Percentiles rank a stretch among this genome's conserved stretches.
phyloP scores from a whole-genome alignment of 2,888 invertebrate genomes.

The Himalopsyche kuldschensis region DNA sequence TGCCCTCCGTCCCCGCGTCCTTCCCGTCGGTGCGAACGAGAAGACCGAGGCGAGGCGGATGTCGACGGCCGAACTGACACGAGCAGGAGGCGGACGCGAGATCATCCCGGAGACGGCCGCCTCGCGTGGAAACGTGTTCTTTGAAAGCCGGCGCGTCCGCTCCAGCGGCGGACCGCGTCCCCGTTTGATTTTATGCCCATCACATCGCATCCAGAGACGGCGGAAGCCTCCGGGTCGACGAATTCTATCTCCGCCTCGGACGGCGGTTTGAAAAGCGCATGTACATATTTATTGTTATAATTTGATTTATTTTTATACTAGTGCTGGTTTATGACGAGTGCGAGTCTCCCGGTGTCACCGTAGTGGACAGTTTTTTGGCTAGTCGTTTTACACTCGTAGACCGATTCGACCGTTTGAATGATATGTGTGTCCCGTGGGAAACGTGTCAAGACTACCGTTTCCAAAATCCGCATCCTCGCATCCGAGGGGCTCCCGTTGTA shows the following conservation, averaged over 20 bases:
- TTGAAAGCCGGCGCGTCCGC: background rate
- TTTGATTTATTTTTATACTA: conserved; percentile 1
- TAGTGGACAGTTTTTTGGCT: too few species aligned
- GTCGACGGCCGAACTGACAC: background rate
- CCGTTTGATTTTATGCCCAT: conserved; percentile 32
- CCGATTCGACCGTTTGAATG: background rate
- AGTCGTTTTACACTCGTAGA: background rate
- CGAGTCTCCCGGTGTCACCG: background rate
- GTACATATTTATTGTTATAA: background rate
- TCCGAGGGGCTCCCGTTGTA: conserved; percentile 8
- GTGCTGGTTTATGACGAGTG: background rate
- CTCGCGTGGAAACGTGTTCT: background rate
- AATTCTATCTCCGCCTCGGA: background rate
- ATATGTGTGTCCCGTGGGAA: background rate
- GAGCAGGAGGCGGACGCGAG: background rate
- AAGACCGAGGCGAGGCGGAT: background rate
- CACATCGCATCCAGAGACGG: conserved; percentile 7
- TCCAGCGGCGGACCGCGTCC: background rate
- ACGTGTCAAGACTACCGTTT: background rate
- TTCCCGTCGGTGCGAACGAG: background rate
- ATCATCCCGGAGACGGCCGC: background rate
- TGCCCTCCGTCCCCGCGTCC: conserved; percentile 2
- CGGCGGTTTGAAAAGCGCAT: background rate
- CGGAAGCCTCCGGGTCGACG: background rate
- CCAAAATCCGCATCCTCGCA: background rate